Evolutionary conservation across 2,113 vertebrate species (phyloP), one percentile per base, ranked within the genome.

Genomic region (Gila orcuttii): DNA sequence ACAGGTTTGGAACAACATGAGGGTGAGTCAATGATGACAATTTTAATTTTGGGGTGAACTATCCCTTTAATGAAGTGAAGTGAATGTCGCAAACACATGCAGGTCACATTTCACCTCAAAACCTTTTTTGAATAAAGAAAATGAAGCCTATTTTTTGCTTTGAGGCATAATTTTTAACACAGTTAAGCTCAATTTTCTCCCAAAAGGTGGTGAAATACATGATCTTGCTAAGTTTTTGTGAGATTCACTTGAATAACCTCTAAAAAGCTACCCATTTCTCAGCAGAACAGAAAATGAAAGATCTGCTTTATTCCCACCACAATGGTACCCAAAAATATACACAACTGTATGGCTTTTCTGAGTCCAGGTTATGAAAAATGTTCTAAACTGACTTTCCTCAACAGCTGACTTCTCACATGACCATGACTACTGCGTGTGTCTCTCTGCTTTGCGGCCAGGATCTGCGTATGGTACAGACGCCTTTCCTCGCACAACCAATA

Each of bases 401-500:
- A 94, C 94, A 96, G 95, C 93, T 90, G 90, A 89, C 91, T 84
- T 92, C 91, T 91, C 91, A 89, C 93, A 93, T 94, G 95, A 95
- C 93, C 95, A 96, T 92, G 93, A 94, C 94, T 95, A 95, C 94
- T 95, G 93, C 93, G 91, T 93, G 92, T 93, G 91, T 93, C 92
- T 79, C 71, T 55, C 86, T 93, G 45, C 94, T 92, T 91, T 93
- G 85, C 93, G 93, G 93, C 92, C 92, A 91, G 90, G 92, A 90
- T 92, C 91, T 88, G 89, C 89, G 91, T 93, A 94, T 95, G 95
- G 95, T 96, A 96, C 93, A 94, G 91, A 89, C 59, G 39, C 52
- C 79, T 82, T 66, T 79, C 45, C 82, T 81, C 57, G 62, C 75
- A 77, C 81, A 66, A 59, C 82, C 82, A 77, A 74, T 80, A 66